Evolutionary conservation across 2,888 invertebrate genomes (phyloP).

Genomic region (Heliconius hortense): DNA sequence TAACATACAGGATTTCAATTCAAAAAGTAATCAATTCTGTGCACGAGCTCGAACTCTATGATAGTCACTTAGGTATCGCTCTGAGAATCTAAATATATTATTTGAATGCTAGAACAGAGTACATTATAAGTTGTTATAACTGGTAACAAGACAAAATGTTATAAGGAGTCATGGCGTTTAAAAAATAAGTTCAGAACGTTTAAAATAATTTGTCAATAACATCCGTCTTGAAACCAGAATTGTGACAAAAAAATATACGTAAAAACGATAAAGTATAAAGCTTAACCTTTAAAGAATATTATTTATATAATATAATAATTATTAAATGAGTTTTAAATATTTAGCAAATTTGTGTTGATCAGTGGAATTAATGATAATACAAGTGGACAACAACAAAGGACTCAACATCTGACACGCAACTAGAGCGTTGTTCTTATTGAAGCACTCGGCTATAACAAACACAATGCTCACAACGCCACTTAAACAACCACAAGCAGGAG

Average conservation of each 20-base stretch:
- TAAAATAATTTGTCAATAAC: background rate
- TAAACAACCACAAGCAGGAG: background rate
- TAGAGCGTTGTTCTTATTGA: background rate
- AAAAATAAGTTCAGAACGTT: background rate
- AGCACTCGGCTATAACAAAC: background rate
- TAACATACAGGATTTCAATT: too few species aligned
- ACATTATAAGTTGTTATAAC: too few species aligned
- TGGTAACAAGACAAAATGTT: background rate
- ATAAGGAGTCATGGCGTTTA: background rate
- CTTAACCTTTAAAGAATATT: background rate
- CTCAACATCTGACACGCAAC: too few species aligned
- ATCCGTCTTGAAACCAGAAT: constrained; percentile 1
- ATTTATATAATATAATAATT: background rate
- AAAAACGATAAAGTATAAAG: background rate
- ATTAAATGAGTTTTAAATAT: background rate
- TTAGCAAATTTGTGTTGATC: too few species aligned
- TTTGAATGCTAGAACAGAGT: too few species aligned
- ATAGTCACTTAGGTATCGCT: too few species aligned
- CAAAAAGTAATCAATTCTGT: too few species aligned
- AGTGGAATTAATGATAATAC: too few species aligned
- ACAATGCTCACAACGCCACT: background rate
- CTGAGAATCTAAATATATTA: too few species aligned
- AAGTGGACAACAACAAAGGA: too few species aligned
- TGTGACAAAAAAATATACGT: background rate
- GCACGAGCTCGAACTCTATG: too few species aligned